Conservation (phyloP, 1,140 invertebrate species). For the Atta colombica region DNA sequence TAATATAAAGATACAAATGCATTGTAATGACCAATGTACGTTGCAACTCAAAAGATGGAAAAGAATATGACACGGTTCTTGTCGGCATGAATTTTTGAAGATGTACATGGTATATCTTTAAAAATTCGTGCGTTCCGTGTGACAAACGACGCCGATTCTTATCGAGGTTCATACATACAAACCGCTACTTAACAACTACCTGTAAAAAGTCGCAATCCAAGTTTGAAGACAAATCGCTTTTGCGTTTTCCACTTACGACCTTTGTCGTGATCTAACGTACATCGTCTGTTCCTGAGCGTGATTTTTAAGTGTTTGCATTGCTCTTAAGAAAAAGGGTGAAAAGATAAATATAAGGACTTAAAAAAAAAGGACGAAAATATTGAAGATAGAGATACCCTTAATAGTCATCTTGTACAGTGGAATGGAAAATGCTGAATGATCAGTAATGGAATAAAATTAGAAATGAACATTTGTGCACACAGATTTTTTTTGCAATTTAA, state of each 20-base stretch:
- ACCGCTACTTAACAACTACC: constrained; percentile 76
- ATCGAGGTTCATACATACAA: constrained; percentile 71
- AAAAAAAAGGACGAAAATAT: constrained; percentile 14
- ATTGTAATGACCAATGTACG: background rate
- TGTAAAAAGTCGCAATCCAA: constrained; percentile 78
- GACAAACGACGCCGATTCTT: constrained; percentile 77
- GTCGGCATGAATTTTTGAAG: too few species aligned
- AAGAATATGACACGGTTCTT: background rate
- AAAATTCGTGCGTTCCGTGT: constrained; percentile 73
- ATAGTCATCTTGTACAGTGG: background rate
- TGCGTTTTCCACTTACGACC: constrained; percentile 66
- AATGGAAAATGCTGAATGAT: background rate
- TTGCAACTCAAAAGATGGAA: constrained; percentile 1
- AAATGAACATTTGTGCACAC: background rate
- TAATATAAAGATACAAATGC: constrained; percentile 4
- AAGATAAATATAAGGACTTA: constrained; percentile 33
- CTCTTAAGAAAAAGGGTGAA: constrained; percentile 29
- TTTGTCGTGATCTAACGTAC: constrained; percentile 67
- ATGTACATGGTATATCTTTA: constrained; percentile 40
- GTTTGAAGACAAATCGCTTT: constrained; percentile 77
- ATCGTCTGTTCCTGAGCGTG: constrained; percentile 69
- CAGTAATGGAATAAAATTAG: constrained; percentile 14
- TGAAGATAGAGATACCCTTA: constrained; percentile 8
- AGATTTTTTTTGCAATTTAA: background rate
- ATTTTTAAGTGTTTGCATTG: constrained; percentile 59